These are phyloP conservation scores for Pseudopodoces humilis DNA, from an alignment of 2,113 vertebrate species.

Conservation along the genomic window DNA sequence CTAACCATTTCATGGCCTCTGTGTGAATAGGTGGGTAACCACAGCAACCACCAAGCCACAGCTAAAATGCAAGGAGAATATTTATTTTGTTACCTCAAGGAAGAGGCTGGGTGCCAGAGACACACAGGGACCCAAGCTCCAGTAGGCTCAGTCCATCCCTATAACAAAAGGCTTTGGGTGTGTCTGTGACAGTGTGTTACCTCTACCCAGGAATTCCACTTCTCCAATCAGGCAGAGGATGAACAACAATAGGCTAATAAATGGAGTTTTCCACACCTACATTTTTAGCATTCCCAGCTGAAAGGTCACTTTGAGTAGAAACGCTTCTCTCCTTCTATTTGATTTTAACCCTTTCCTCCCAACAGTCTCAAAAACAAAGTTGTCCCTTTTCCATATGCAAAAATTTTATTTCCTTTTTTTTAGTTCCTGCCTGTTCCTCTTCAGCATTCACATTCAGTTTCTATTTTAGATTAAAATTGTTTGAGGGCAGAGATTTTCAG, in stretches of 20 bases:
- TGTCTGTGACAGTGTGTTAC: not conserved
- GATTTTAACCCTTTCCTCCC: not conserved
- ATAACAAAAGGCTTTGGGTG: rapidly evolving
- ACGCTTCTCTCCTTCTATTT: not conserved
- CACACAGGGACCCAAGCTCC: not conserved
- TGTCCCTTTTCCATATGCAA: not conserved
- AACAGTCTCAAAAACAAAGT: not conserved
- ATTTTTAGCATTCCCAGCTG: not conserved
- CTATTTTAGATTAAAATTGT: not conserved
- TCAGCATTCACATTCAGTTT: not conserved
- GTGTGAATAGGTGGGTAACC: not conserved
- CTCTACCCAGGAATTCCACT: not conserved
- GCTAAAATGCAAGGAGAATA: not conserved
- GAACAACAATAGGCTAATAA: not conserved
- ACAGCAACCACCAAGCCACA: not conserved
- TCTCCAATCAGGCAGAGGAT: not conserved
- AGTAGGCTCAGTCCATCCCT: not conserved
- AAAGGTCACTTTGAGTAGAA: not conserved
- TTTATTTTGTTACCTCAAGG: not conserved
- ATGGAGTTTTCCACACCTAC: not conserved
- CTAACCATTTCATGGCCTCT: not conserved
- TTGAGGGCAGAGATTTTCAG: not conserved
- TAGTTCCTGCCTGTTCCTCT: not conserved
- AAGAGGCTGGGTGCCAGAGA: not conserved
- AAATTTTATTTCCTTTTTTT: not conserved